Conservation (phyloP, 2,113 vertebrate genomes). For the Chionomys nivalis region DNA sequence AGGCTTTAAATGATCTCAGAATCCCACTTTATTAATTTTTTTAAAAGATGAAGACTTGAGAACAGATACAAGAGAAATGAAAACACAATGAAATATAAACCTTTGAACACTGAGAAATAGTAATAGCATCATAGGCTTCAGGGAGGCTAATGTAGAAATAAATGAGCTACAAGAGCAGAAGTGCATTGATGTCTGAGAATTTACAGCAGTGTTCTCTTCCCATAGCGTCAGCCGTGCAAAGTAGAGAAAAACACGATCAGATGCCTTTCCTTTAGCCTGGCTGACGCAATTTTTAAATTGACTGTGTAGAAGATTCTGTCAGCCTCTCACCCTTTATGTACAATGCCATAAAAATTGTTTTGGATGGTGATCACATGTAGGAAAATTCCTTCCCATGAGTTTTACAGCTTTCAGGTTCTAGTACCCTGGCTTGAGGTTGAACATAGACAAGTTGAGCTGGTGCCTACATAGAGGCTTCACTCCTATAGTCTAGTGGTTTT, state of each 20-base stretch:
- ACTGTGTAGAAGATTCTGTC: background rate
- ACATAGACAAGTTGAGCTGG: background rate
- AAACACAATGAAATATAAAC: background rate
- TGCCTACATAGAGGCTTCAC: background rate
- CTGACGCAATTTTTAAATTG: background rate
- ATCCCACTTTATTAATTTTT: background rate
- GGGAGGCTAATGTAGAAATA: background rate
- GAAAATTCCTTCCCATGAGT: background rate
- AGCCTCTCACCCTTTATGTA: background rate
- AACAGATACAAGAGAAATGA: background rate
- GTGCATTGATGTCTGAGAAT: background rate
- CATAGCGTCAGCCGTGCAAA: background rate
- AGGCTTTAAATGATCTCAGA: background rate
- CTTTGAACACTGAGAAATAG: conserved; percentile 6
- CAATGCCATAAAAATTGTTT: background rate
- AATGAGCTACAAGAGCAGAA: background rate
- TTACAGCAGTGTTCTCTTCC: background rate
- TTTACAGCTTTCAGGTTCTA: background rate
- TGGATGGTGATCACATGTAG: background rate
- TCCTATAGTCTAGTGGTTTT: background rate
- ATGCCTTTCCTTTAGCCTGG: background rate
- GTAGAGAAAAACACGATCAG: background rate
- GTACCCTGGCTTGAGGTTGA: background rate
- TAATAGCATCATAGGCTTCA: background rate
- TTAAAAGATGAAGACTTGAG: background rate